Conservation (phyloP, 2,113 vertebrate species). For the Osmerus mordax region DNA sequence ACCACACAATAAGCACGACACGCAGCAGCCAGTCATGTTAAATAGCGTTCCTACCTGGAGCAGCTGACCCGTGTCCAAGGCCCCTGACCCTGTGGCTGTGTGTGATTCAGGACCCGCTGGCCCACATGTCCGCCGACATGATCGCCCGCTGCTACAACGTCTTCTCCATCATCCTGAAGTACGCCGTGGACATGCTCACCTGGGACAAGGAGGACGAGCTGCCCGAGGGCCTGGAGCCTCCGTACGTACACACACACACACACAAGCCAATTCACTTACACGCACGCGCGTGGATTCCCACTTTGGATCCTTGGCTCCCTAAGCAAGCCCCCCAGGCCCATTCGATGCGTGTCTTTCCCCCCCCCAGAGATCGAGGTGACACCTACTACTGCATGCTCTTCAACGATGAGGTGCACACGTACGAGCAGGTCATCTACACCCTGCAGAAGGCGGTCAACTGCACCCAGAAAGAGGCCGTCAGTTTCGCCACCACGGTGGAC, state of each 20-base stretch:
- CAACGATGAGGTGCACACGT: slow-evolving; percentile 98
- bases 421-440: slow-evolving; percentile 98
- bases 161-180: slow-evolving; percentile 88
- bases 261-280: background rate
- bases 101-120: slow-evolving; percentile 81
- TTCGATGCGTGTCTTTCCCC: background rate
- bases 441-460: slow-evolving; percentile 97
- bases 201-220: slow-evolving; percentile 91
- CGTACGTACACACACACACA: slow-evolving; percentile 70
- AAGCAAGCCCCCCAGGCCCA: too few species aligned
- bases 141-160: slow-evolving; percentile 83
- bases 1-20: too few species aligned
- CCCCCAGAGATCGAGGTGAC: slow-evolving; percentile 80
- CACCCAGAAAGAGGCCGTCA: slow-evolving; percentile 93
- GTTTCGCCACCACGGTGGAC: slow-evolving; percentile 96
- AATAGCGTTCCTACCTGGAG: too few species aligned
- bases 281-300: slow-evolving; percentile 2
- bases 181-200: slow-evolving; percentile 93
- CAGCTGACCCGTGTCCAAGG: background rate
- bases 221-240: slow-evolving; percentile 81
- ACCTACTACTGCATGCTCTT: slow-evolving; percentile 98
- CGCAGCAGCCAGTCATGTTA: too few species aligned
- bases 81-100: background rate
- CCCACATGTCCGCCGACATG: slow-evolving; percentile 85
- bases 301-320: too few species aligned